These are phyloP conservation scores for Alces alces DNA, from an alignment of 2,113 vertebrate genomes.

Conservation along the genomic window DNA sequence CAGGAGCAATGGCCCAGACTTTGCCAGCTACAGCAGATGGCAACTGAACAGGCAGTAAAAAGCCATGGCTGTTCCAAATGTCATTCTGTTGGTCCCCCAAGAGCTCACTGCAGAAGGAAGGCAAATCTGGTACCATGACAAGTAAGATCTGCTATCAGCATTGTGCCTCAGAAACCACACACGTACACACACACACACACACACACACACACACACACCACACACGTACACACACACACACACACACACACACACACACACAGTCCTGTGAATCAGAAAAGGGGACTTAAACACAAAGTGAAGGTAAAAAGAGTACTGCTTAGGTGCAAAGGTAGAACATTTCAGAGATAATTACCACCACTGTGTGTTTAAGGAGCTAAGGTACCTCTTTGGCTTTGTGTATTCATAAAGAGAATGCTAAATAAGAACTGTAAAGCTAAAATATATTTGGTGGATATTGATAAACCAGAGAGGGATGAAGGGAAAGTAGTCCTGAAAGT, in stretches of 20 bases:
- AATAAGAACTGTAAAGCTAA: background rate
- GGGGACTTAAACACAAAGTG: background rate
- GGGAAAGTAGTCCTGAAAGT: background rate
- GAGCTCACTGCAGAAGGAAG: background rate
- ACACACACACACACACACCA: background rate
- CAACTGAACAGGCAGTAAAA: background rate
- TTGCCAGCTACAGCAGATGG: conserved; percentile 20
- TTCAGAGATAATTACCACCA: background rate
- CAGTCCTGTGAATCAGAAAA: background rate
- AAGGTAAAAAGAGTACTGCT: background rate
- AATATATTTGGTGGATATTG: background rate
- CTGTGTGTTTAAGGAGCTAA: background rate
- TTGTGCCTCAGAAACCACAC: background rate
- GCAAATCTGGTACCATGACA: background rate
- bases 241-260: background rate
- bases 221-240: too few species aligned
- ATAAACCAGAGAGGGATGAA: background rate
- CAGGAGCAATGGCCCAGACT: background rate
- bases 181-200: background rate
- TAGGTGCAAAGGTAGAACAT: background rate
- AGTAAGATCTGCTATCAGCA: background rate
- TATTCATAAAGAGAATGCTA: background rate
- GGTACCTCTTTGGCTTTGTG: background rate
- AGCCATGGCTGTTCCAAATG: background rate
- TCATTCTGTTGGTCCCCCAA: background rate